Percentiles rank a stretch among this genome's conserved stretches.
Evolutionary conservation across 2,888 invertebrate genomes (phyloP).

Genomic region (Mythimna vitellina): DNA sequence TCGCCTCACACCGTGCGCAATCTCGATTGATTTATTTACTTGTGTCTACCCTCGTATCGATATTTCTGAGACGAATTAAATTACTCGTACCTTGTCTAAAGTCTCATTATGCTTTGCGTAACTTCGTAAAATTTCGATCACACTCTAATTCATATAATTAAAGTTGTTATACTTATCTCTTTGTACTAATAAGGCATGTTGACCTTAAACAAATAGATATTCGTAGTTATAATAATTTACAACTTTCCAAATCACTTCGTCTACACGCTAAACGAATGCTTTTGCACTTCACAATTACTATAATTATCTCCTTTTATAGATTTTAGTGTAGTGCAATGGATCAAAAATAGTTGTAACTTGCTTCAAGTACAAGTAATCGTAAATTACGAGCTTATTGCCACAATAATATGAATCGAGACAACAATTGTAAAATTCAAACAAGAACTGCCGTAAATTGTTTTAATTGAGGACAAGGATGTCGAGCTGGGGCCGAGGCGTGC

Average conservation of each 20-base stretch:
- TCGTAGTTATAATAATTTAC: constrained; percentile 7
- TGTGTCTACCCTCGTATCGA: neutral
- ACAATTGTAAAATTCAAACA: constrained; percentile 82
- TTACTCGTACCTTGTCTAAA: neutral
- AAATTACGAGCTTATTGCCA: constrained; percentile 54
- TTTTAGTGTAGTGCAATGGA: constrained; percentile 36
- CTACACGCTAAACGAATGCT: constrained; percentile 37
- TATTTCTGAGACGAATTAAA: constrained; percentile 4
- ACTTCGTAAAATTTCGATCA: neutral
- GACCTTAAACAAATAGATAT: constrained; percentile 22
- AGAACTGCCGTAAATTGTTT: constrained; percentile 84
- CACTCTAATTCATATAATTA: constrained; percentile 12
- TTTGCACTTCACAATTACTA: constrained; percentile 36
- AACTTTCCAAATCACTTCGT: constrained; percentile 28
- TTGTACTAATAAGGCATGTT: constrained; percentile 10
- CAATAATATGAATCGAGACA: constrained; percentile 67
- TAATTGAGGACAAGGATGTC: constrained; percentile 89
- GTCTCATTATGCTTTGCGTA: neutral
- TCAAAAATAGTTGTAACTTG: constrained; percentile 43
- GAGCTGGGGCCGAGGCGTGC: constrained; percentile 73
- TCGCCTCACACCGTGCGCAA: constrained; percentile 16
- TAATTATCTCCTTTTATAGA: constrained; percentile 58
- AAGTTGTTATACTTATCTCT: constrained; percentile 8
- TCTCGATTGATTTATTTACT: constrained; percentile 31
- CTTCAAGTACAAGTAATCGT: constrained; percentile 52